These are phyloP conservation scores for Smutsia temminckii DNA, from an alignment of 2,797 vertebrate species.

Conservation along the genomic window DNA sequence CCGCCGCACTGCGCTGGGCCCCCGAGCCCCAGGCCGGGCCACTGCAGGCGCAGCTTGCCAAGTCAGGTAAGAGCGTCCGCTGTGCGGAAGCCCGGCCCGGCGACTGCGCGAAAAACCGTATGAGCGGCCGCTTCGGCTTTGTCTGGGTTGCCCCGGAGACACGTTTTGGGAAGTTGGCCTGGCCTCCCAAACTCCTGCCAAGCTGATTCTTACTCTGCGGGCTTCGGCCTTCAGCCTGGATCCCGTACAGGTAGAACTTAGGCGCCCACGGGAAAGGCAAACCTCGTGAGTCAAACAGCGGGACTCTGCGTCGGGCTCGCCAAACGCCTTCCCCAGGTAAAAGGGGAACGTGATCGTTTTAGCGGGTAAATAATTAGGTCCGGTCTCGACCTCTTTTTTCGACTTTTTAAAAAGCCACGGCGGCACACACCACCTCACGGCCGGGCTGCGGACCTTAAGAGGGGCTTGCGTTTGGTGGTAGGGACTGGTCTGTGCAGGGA, in stretches of 20 bases:
- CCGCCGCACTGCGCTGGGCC: slow-evolving; percentile 80
- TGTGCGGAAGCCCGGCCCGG: neutral
- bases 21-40: slow-evolving; percentile 76
- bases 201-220: neutral
- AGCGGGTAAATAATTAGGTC: neutral
- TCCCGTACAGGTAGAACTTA: neutral
- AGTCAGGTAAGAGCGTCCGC: slow-evolving; percentile 80
- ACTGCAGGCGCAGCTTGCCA: slow-evolving; percentile 78
- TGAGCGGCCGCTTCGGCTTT: neutral
- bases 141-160: neutral
- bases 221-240: neutral
- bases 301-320: neutral
- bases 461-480: neutral
- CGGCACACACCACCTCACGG: fast-evolving
- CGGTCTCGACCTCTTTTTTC: too few relatives aligned
- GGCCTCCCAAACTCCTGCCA: neutral
- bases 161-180: neutral
- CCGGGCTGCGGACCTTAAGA: neutral
- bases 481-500: neutral
- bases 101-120: neutral
- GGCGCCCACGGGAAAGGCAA: neutral
- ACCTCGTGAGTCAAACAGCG: neutral
- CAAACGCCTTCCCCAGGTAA: neutral
- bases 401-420: too few relatives aligned
- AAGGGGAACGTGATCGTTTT: neutral